phyloP scores from a whole-genome alignment of 1,140 invertebrate genomes.

The Drosophila ercepeae region DNA sequence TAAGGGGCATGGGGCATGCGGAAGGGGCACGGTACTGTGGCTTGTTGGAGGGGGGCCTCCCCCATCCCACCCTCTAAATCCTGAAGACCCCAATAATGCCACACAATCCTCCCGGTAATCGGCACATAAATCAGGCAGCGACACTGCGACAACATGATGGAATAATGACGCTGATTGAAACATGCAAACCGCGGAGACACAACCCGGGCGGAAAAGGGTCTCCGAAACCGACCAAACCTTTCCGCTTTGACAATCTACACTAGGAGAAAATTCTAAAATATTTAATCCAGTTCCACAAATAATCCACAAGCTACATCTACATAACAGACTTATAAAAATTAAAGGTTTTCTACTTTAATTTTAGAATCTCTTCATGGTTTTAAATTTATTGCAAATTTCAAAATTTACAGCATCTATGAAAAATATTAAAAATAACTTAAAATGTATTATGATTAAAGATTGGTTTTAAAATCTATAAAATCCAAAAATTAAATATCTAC shows the following conservation, averaged over 20 bases:
- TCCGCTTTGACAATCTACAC: background rate
- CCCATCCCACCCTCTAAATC: constrained; percentile 27
- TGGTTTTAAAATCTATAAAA: too few relatives aligned
- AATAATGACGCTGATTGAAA: constrained; percentile 75
- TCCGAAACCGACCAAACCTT: background rate
- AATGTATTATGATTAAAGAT: too few relatives aligned
- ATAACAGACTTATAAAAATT: too few relatives aligned
- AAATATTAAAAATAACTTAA: too few relatives aligned
- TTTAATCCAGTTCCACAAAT: too few relatives aligned
- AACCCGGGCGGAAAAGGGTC: constrained; percentile 8
- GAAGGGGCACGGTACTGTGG: background rate
- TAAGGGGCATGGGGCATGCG: background rate
- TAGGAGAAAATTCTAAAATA: background rate
- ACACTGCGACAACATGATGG: constrained; percentile 63
- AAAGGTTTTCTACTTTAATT: too few relatives aligned
- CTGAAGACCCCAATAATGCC: constrained; percentile 7
- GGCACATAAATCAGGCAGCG: constrained; percentile 46
- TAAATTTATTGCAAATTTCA: too few relatives aligned
- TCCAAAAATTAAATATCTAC: too few relatives aligned
- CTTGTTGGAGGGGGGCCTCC: background rate
- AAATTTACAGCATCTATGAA: too few relatives aligned
- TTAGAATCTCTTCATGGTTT: too few relatives aligned
- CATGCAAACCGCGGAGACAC: constrained; percentile 50
- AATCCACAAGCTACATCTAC: too few relatives aligned
- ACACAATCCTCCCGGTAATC: constrained; percentile 25